These are phyloP conservation scores for Adelges cooleyi DNA, from an alignment of 1,140 invertebrate genomes.

Conservation along the genomic window DNA sequence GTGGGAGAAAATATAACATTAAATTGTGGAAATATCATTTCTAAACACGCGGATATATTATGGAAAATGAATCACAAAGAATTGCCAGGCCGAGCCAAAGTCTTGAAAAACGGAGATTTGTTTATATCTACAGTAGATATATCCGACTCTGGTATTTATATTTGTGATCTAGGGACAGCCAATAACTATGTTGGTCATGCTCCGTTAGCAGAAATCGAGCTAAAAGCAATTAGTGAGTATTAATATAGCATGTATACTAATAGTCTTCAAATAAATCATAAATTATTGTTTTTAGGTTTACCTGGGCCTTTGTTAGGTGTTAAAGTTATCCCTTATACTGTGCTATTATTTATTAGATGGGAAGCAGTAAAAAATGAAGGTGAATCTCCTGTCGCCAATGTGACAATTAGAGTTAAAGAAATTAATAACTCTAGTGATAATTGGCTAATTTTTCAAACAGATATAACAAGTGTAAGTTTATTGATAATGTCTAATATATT, in stretches of 20 bases:
- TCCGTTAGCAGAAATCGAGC: constrained; percentile 1
- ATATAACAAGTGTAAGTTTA: background rate
- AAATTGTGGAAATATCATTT: background rate
- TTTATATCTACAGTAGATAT: background rate
- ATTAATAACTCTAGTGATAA: background rate
- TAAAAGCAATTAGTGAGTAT: constrained; percentile 4
- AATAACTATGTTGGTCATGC: background rate
- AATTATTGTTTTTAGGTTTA: background rate
- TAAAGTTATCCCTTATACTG: constrained; percentile 6
- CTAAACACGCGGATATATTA: background rate
- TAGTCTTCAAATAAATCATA: background rate
- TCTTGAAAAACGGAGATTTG: constrained; percentile 11
- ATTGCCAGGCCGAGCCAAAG: constrained; percentile 7
- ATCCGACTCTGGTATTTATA: constrained; percentile 8
- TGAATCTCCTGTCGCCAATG: background rate
- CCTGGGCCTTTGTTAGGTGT: background rate
- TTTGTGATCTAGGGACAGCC: constrained; percentile 3
- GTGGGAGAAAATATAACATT: constrained; percentile 18
- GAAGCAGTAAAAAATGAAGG: background rate
- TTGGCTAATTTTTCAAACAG: background rate
- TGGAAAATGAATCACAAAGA: constrained; percentile 21
- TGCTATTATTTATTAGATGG: constrained; percentile 4
- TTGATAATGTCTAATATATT: too few species aligned
- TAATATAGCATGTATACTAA: background rate
- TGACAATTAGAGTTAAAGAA: background rate